Base-by-base conservation (phyloP, 2,888 invertebrate genomes). In the Graphium colonna region DNA sequence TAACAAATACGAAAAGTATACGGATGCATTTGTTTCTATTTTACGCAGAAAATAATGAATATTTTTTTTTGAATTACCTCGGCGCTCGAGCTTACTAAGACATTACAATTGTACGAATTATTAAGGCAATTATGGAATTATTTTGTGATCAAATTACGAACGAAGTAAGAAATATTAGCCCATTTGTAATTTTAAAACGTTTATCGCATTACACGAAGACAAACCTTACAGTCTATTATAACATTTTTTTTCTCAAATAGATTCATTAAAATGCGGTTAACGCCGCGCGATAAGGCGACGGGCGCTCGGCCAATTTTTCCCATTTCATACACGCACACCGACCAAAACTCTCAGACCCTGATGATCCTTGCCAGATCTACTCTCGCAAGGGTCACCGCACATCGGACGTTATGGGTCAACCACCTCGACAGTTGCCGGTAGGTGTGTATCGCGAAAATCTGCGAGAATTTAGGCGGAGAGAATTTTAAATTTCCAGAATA, bases 201-300 rank as follows among this genome's bases (percentile, higher is more conserved):
- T 12, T 36, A 13, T 12, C 13, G 1, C 36, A 36, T n/a, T 13
- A n/a, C 1, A 36, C 36, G n/a, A 12, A 4, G 36, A 36, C 13
- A 46, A 51, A 31, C 31, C 51, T 36, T 1, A 1, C 12, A 12
- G 36, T 9, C n/a, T n/a, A n/a, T 9, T 9, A 33, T 33, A 10
- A 33, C 36, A n/a, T 47, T 48, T 53, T 61, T 59, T 64, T 65
- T 65, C 67, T 64, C 67, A 58, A 64, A 54, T 33, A 17, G 65
- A 64, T 71, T 76, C 76, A 82, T 85, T 82, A 81, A 79, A 80
- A 84, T 81, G 73, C 83, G 73, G 77, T 77, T 72, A 75, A 67
- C 76, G 79, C 77, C 71, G 71, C 65, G 65, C 74, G 77, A 79
- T 82, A 77, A 75, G 67, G 68, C 68, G 82, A 61, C 61, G 68